Evolutionary conservation across 2,797 vertebrate species (phyloP), one percentile per base, ranked within the genome.

Genomic region (Heteromormyrus szaboi): DNA sequence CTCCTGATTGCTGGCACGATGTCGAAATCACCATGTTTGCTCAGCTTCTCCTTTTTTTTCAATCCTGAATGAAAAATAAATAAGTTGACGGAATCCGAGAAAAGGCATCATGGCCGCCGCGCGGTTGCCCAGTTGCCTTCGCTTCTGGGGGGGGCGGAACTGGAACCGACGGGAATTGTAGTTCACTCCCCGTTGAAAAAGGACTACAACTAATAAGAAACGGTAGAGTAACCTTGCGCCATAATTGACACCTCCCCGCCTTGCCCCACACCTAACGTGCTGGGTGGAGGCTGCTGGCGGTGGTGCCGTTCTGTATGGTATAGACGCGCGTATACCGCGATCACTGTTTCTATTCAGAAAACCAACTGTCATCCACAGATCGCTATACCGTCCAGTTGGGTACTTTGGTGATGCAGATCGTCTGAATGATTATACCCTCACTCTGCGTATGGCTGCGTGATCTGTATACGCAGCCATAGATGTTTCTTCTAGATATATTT

Each of bases 31-130:
- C 92, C 87, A 92, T 87, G 89, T 92, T 94, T 93, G 92, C 90
- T 87, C 85, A 90, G 86, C 88, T 89, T 89, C 92, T 92, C 90
- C 91, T 88, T 89, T 91, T 90, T 88, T 89, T 91, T 90, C 85
- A 86, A 89, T 89, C 90, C 88, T 59, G 85, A 84, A 37, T 86
- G 83, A 88, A 91, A 92, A 91, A 88, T 14, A 95, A 95, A 93
- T 93, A 93, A 94, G 93, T 94, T 94, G 93, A 95, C 95, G 94
- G 93, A 94, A 92, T 92, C 91, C 89, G 89, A 89, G 90, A 88
- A 91, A 92, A 92, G 90, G 91, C 88, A 88, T 89, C 86, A 89
- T 89, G 89, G 89, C 89, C 54, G 89, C 85, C 72, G 81, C 86
- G 89, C 72, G 59, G 88, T 90, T 86, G 88, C 90, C 83, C 93